Percentiles rank a stretch among this genome's conserved stretches.
phyloP scores from a whole-genome alignment of 2,113 vertebrate species.

The Toxotes jaculatrix region DNA sequence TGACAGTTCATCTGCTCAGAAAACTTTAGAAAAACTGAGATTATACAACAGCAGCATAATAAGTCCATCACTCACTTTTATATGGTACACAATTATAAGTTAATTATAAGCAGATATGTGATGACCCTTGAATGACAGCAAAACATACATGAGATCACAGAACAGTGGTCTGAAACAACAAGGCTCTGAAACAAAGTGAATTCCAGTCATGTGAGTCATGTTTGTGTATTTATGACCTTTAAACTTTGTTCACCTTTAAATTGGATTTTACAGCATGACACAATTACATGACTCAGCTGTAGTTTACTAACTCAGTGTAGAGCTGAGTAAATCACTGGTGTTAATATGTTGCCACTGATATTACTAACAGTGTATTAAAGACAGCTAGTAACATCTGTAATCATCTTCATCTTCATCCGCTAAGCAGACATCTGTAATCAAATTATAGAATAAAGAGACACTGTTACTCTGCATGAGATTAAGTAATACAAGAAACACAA shows the following conservation, averaged over 20 bases:
- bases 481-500: not conserved
- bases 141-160: not conserved
- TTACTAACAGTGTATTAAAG: not conserved
- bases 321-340: too few relatives aligned
- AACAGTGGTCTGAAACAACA: not conserved
- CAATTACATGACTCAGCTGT: conserved; percentile 27
- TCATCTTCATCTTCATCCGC: not conserved
- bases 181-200: conserved; percentile 4
- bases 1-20: not conserved
- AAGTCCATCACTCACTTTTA: not conserved
- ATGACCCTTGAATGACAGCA: not conserved
- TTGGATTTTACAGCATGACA: conserved; percentile 48
- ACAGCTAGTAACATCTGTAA: too few relatives aligned
- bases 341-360: not conserved
- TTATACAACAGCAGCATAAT: not conserved
- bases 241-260: conserved; percentile 43
- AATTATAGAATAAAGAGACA: not conserved
- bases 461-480: not conserved
- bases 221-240: conserved; percentile 59
- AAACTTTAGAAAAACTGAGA: not conserved
- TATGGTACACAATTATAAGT: not conserved
- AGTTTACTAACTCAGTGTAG: conserved; percentile 8
- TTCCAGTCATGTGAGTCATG: conserved; percentile 39
- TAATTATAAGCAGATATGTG: not conserved
- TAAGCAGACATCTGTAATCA: not conserved